Evolutionary conservation across 2,113 vertebrate genomes (phyloP), one percentile per base, ranked within the genome.

Genomic region (Passer domesticus): DNA sequence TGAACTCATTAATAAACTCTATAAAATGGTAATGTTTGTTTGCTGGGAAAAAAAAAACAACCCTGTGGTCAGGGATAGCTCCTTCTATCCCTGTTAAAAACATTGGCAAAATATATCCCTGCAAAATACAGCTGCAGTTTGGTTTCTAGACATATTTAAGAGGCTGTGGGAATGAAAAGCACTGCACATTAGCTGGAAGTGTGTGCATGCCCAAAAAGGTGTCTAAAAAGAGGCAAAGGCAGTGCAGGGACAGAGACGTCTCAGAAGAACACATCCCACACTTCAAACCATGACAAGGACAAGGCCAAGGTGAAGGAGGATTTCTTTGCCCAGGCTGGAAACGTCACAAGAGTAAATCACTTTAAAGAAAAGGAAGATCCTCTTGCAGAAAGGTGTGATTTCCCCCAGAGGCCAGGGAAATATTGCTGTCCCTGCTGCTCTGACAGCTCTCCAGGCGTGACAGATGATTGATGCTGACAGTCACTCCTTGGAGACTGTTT

Each of bases 41-140:
- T 69, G 37, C 58, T 69, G 28, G 17, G 5, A 0, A 0, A 3
- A 25, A 52, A 37, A 33, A 69, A n/a, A n/a, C n/a, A n/a, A 2
- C 7, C 14, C 41, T 56, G 3, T 47, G 33, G 21, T 58, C 58
- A 33, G 39, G 39, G 44, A 63, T 20, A 37, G 30, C 28, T 87
- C 62, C 33, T 64, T 75, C 52, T 62, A 27, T 41, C n/a, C 31
- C 7, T 43, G 11, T 41, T 83, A 53, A 23, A 75, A 8, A 9
- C 23, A 43, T 3, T 50, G 46, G 9, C 35, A 66, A 66, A 63
- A 72, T 15, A 35, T 4, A 46, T 15, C 37, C 27, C 87, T 60
- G 35, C 25, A 52, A 52, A 22, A 49, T 24, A 49, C n/a, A 82
- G 23, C 43, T 66, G n/a, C 37, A 66, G 4, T 15, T 75, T 47